Base-by-base conservation (phyloP, 2,113 vertebrate genomes). In the Rana temporaria region DNA sequence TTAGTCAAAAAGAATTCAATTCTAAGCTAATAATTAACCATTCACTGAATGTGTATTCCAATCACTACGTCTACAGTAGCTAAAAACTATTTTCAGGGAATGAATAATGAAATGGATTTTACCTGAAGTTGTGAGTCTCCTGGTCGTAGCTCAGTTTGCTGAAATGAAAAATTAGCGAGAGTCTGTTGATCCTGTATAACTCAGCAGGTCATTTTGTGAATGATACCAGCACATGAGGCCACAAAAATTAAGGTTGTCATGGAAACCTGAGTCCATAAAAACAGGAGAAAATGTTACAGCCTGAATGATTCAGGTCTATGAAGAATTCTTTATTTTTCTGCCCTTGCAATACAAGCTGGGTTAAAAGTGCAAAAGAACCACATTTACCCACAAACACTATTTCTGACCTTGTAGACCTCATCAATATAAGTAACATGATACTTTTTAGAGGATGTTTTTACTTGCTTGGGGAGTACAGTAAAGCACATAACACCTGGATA, bases 241-340 rank as follows among this genome's bases (percentile, higher is more conserved):
- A 72, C 42, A 81, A 56, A 81, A 81, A 81, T 71, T 81, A 81
- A 72, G 24, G 79, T 81, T 81, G 79, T 55, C 79, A 81, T 81
- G 79, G 79, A 81, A 81, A 81, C 79, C 48, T 53, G 67, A 71
- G 71, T 81, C 79, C 42, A 48, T 59, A 81, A 63, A 30, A 81
- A 79, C 69, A 81, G 26, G 14, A 26, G 68, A 63, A 63, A 72
- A 72, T 68, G 26, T 19, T 79, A 63, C 63, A 78, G 48, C 56
- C 76, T 78, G 26, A 42, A 67, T 67, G 42, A 67, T 67, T 78
- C 42, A 20, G 32, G 42, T 19, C 56, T n/a, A 62, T 62, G 60
- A 62, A 30, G 60, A 19, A 75, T 60, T 62, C 56, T 75, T 75
- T 62, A 74, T 75, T 20, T 78, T 78, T 78, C 65, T 26, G 63